Evolutionary conservation across 2,888 invertebrate species (phyloP).

Genomic region (Oscheius sp.): DNA sequence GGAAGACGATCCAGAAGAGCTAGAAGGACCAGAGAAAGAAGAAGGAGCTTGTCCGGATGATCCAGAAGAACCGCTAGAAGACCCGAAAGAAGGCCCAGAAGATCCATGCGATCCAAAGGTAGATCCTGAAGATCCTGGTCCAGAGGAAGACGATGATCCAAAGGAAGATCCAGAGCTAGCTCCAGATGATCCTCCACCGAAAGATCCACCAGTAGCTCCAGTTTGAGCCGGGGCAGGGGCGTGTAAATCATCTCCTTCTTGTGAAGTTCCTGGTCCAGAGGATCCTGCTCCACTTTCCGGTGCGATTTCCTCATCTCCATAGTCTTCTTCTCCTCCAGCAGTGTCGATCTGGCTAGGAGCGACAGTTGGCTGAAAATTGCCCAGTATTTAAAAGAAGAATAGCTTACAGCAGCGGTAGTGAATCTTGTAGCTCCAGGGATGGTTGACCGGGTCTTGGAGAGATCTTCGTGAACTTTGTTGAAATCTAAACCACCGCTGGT

Average conservation of each 20-base stretch:
- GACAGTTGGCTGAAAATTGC: background rate
- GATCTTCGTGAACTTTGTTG: constrained; percentile 23
- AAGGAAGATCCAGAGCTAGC: too few relatives aligned
- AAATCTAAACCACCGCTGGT: constrained; percentile 12
- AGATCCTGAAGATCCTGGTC: background rate
- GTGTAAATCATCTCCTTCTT: background rate
- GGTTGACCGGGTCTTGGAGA: constrained; percentile 26
- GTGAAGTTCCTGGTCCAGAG: too few relatives aligned
- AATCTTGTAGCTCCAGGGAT: constrained; percentile 27
- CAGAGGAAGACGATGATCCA: background rate
- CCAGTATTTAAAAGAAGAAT: background rate
- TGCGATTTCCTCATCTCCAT: background rate
- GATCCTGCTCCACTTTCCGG: background rate
- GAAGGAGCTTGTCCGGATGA: background rate
- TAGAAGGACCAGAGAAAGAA: background rate
- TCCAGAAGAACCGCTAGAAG: background rate
- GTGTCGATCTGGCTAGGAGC: background rate
- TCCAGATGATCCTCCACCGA: too few relatives aligned
- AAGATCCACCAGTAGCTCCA: background rate
- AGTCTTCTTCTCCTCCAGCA: constrained; percentile 25
- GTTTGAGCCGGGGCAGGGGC: background rate
- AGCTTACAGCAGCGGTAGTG: constrained; percentile 14
- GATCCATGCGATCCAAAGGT: background rate
- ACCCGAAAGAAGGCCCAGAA: background rate
- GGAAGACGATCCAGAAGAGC: background rate